Evolutionary conservation across 2,888 invertebrate species (phyloP).

Genomic region (Oxytorus armatus): DNA sequence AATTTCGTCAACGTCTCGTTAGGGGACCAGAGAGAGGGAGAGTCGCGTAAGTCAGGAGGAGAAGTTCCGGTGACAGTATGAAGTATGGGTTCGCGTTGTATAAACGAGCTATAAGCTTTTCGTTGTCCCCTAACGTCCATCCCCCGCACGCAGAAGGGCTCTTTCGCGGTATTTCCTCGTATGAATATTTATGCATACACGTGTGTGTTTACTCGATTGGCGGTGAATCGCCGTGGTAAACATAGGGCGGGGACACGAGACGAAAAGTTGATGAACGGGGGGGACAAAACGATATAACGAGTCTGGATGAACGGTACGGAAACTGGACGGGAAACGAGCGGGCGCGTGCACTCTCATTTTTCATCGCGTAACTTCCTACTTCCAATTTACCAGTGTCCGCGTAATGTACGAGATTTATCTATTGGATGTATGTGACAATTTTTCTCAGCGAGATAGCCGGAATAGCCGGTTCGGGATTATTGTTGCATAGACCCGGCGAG

Average conservation of each 20-base stretch:
- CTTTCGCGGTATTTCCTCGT: slow-evolving; percentile 5
- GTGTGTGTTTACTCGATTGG: background rate
- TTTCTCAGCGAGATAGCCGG: slow-evolving; percentile 7
- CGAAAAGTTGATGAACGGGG: too few relatives aligned
- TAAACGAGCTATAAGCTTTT: too few relatives aligned
- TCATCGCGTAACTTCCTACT: slow-evolving; percentile 52
- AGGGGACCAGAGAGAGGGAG: too few relatives aligned
- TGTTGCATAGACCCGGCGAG: background rate
- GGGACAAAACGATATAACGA: slow-evolving; percentile 47
- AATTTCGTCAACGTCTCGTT: too few relatives aligned
- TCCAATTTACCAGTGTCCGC: slow-evolving; percentile 30
- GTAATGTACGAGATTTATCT: slow-evolving; percentile 35
- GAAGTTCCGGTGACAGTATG: slow-evolving; percentile 3
- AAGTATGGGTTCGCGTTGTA: background rate
- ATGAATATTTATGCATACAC: slow-evolving; percentile 33
- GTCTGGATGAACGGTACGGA: background rate
- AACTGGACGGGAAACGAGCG: background rate
- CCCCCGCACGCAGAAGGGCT: background rate
- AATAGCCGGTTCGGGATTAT: slow-evolving; percentile 39
- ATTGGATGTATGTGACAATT: slow-evolving; percentile 5
- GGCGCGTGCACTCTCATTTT: slow-evolving; percentile 12
- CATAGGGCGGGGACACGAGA: slow-evolving; percentile 1
- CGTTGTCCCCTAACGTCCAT: too few relatives aligned
- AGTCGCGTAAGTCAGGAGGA: background rate
- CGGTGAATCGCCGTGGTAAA: background rate